Evolutionary conservation across 2,113 vertebrate species (phyloP), one percentile per base, ranked within the genome.

Genomic region (Caranx melampygus): DNA sequence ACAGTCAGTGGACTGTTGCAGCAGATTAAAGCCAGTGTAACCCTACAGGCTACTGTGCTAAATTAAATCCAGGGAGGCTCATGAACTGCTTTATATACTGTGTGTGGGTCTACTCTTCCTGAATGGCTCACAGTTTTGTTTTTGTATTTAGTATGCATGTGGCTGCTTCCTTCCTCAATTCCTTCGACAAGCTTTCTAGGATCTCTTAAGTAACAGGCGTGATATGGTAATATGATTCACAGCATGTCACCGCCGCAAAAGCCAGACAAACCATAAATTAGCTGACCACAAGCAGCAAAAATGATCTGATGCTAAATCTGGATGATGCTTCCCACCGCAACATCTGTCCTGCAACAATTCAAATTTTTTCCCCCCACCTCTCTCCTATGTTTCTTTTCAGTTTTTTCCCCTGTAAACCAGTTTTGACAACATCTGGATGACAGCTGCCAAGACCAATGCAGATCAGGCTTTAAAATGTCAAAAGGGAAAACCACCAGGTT

Each of bases 361-460:
- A 11, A 11, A 51, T 71, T 14, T 16, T 16, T 26, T 14, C 2
- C 0, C 2, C 18, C 11, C n/a, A n/a, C n/a, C n/a, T 1, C 10
- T 12, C 61, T 52, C 54, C 35, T 42, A 9, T 21, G n/a, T 52
- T 84, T 26, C 21, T 73, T 65, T 68, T 61, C n/a, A 47, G 6
- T 69, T 65, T 69, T 49, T 54, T 2, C 16, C 2, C 3, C 69
- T 31, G 5, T 63, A 63, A 73, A 60, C 72, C 34, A 21, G 26
- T 58, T 79, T 59, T 85, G 73, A 76, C 47, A 37, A 82, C 78
- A 75, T 70, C 51, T 82, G 61, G 67, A 52, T 72, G 86, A 85
- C 82, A 83, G 86, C 83, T 88, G 85, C 58, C 66, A 81, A 61
- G 75, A 75, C 7, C 3, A 60, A 80, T 85, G 4, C 5, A 42